phyloP scores from a whole-genome alignment of 1,140 invertebrate genomes.

The Doryteuthis pealeii region DNA sequence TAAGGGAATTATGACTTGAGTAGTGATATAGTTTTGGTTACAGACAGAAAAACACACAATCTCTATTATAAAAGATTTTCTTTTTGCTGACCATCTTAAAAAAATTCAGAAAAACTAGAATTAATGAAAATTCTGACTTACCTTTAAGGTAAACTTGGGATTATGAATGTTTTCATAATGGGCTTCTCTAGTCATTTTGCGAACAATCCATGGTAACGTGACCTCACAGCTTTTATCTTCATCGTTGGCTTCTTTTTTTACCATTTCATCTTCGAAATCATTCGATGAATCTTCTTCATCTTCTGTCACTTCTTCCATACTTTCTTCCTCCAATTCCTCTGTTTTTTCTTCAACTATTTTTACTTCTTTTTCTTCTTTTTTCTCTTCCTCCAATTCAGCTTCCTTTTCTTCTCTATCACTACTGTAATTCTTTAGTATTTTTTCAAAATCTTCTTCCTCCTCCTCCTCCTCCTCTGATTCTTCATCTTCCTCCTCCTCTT shows the following conservation, averaged over 20 bases:
- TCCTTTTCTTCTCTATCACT: neutral
- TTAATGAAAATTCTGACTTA: too few species aligned
- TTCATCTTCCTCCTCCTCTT: neutral
- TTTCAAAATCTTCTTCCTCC: neutral
- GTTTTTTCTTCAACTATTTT: neutral
- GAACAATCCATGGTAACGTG: conserved; percentile 68
- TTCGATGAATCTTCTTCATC: conserved; percentile 29
- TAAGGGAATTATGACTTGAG: too few species aligned
- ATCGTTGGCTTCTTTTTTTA: conserved; percentile 46
- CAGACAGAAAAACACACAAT: too few species aligned
- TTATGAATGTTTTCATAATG: conserved; percentile 72
- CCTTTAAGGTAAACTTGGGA: conserved; percentile 61
- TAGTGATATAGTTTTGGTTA: too few species aligned
- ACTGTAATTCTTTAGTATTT: too few species aligned
- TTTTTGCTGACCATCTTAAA: too few species aligned
- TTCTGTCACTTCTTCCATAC: neutral
- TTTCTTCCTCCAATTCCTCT: neutral
- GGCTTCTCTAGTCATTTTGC: conserved; percentile 70
- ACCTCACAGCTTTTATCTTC: conserved; percentile 43
- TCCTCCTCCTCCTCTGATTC: neutral
- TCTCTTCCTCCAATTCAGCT: neutral
- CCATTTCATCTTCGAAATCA: conserved; percentile 22
- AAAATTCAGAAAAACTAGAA: too few species aligned
- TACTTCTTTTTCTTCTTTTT: neutral
- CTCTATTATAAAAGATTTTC: too few species aligned